Evolutionary conservation across 2,113 vertebrate genomes (phyloP).

Genomic region (Microcebus ravelobensis): DNA sequence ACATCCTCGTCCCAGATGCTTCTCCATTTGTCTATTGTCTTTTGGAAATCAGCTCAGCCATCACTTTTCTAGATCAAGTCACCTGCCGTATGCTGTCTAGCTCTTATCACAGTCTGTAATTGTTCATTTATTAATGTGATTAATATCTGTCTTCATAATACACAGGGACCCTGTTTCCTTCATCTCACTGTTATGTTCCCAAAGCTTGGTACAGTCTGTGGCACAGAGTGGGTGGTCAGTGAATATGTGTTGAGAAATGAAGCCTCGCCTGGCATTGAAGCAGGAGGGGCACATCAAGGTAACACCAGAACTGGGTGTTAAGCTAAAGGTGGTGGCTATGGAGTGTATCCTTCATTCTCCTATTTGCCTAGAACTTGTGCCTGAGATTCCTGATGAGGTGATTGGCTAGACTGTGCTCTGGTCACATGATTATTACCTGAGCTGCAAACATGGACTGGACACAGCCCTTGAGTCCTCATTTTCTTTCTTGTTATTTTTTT

Average conservation of each 20-base stretch:
- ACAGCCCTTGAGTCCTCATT: not conserved
- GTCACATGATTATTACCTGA: not conserved
- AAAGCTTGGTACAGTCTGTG: not conserved
- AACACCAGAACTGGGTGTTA: not conserved
- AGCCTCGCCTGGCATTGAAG: not conserved
- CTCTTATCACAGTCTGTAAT: not conserved
- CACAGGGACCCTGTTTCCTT: not conserved
- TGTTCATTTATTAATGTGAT: not conserved
- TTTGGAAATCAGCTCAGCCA: not conserved
- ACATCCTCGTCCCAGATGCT: not conserved
- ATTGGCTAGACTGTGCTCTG: not conserved
- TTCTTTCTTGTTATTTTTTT: not conserved
- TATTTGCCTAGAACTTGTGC: not conserved
- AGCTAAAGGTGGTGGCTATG: not conserved
- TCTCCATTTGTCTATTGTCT: not conserved
- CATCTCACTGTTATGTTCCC: not conserved
- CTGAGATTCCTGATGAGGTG: not conserved
- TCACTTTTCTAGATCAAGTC: not conserved
- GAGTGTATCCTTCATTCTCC: not conserved
- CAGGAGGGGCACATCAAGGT: not conserved
- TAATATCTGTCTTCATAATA: not conserved
- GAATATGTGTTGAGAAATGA: not conserved
- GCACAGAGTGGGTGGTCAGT: not conserved
- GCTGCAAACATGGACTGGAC: not conserved
- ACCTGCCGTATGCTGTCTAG: not conserved